These are phyloP conservation scores for Calephelis virginiensis DNA, from an alignment of 1,140 invertebrate species.

Conservation along the genomic window DNA sequence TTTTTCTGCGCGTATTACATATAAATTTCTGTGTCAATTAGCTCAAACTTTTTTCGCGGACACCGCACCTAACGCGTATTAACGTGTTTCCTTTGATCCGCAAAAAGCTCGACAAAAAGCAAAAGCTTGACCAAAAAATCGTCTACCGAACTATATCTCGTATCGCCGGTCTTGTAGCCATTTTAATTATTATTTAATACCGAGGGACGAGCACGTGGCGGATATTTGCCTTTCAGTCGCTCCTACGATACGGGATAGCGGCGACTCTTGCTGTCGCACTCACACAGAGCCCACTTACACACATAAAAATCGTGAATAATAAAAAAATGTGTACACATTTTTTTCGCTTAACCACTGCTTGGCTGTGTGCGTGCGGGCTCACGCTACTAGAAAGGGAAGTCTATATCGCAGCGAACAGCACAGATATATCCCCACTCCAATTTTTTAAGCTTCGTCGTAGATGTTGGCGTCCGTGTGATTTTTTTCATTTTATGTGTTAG, in stretches of 20 bases:
- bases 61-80: slow-evolving; percentile 40
- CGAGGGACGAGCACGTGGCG: slow-evolving; percentile 76
- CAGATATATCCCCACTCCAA: slow-evolving; percentile 61
- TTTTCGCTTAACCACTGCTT: slow-evolving; percentile 71
- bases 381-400: slow-evolving; percentile 61
- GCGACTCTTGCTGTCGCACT: slow-evolving; percentile 46
- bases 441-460: slow-evolving; percentile 72
- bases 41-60: slow-evolving; percentile 44
- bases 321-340: slow-evolving; percentile 79
- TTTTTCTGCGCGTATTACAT: slow-evolving; percentile 70
- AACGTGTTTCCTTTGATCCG: slow-evolving; percentile 53
- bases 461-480: slow-evolving; percentile 73
- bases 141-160: slow-evolving; percentile 74
- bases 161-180: slow-evolving; percentile 74
- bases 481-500: slow-evolving; percentile 78
- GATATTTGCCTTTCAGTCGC: slow-evolving; percentile 51
- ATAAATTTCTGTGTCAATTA: slow-evolving; percentile 70
- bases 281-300: slow-evolving; percentile 73
- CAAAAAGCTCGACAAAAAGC: slow-evolving; percentile 70
- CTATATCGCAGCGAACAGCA: slow-evolving; percentile 44
- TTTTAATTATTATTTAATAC: slow-evolving; percentile 79
- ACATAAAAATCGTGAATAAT: slow-evolving; percentile 78
- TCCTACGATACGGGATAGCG: slow-evolving; percentile 24
- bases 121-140: slow-evolving; percentile 73
- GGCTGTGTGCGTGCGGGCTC: slow-evolving; percentile 68